Percentiles rank a stretch among this genome's conserved stretches.
These are phyloP conservation scores for Chaenogobius annularis DNA, from an alignment of 2,113 vertebrate genomes.

Conservation along the genomic window DNA sequence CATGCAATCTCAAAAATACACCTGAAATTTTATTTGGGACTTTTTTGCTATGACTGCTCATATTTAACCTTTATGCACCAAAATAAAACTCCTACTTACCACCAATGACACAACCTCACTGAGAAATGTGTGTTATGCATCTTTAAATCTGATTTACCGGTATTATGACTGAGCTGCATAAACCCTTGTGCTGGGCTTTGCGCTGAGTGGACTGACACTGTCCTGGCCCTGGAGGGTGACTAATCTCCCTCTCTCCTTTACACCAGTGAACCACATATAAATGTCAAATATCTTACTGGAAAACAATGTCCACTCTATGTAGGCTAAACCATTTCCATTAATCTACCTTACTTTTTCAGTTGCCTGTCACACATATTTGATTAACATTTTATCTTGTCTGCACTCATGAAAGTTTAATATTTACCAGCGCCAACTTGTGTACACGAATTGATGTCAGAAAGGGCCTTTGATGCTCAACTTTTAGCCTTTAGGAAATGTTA, in stretches of 20 bases:
- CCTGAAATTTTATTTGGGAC: too few relatives aligned
- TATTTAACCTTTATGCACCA: background rate
- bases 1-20: background rate
- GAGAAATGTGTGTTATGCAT: constrained; percentile 17
- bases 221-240: constrained; percentile 21
- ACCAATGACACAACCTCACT: constrained; percentile 4
- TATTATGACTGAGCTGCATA: constrained; percentile 46
- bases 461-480: background rate
- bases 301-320: background rate
- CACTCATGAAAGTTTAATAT: background rate
- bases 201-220: constrained; percentile 40
- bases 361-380: background rate
- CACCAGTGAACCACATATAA: background rate
- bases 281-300: constrained; percentile 1
- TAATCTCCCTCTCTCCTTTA: constrained; percentile 37
- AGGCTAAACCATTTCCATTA: background rate
- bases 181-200: constrained; percentile 47
- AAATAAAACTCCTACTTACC: background rate
- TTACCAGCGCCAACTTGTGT: background rate
- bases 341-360: background rate
- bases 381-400: background rate
- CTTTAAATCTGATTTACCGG: constrained; percentile 49
- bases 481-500: background rate
- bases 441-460: background rate
- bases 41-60: too few relatives aligned